phyloP scores from a whole-genome alignment of 2,797 vertebrate species.

The Acipenser transmontanus region DNA sequence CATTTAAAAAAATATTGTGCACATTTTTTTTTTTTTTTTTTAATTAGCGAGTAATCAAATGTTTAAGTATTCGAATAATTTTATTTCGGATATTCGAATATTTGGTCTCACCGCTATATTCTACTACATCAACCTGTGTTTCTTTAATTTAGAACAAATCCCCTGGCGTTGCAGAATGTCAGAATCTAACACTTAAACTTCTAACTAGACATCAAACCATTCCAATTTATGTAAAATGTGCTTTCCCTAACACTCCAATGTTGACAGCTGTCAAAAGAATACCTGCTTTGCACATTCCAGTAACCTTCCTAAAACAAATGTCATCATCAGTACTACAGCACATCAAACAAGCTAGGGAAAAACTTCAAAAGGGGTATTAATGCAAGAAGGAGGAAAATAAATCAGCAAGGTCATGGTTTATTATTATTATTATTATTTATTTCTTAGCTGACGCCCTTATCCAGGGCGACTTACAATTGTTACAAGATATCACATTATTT shows the following conservation, averaged over 20 bases:
- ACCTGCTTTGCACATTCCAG: constrained; percentile 43
- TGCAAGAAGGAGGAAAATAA: constrained; percentile 19
- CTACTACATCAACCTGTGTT: not conserved
- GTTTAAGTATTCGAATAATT: no score
- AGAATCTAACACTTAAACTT: not conserved
- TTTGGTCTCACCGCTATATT: no score
- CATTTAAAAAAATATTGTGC: no score
- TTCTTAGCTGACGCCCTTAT: no score
- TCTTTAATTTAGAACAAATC: not conserved
- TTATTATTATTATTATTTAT: no score
- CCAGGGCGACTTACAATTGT: no score
- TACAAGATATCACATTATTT: no score
- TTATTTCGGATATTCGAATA: no score
- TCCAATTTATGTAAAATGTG: constrained; percentile 46
- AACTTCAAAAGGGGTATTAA: constrained; percentile 24
- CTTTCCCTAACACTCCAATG: constrained; percentile 11
- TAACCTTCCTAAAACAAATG: constrained; percentile 56
- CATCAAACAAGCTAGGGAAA: constrained; percentile 30
- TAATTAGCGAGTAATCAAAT: no score
- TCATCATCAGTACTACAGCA: constrained; percentile 34
- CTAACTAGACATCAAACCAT: constrained; percentile 45
- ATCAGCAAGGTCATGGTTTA: constrained; percentile 11
- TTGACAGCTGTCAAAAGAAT: constrained; percentile 48
- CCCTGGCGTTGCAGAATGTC: not conserved
- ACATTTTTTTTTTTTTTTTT: no score